Base-by-base conservation (phyloP, 1,140 invertebrate species). In the Drosophila sp. region DNA sequence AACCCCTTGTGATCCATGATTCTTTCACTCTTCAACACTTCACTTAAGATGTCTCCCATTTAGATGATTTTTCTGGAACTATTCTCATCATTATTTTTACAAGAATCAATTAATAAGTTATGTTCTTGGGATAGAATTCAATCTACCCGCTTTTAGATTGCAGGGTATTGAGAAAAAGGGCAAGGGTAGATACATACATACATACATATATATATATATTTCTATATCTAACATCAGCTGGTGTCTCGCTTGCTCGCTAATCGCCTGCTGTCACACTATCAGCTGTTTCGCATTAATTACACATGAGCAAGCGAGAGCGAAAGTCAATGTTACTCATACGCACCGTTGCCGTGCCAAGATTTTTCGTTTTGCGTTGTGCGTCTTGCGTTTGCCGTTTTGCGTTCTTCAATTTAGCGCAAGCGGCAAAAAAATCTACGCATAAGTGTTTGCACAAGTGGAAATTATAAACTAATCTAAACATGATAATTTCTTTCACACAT, bases 221-320 rank as follows among this genome's bases (percentile, higher is more conserved):
- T 11, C 50, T 29, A n/a, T 56, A 32, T 56, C 55, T 17, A 8
- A 33, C 55, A 50, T 50, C 44, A 50, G 44, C 44, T 27, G 44
- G 44, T 58, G 30, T 58, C 32, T 58, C 17, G 56, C 4, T 35
- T 23, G 56, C 56, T 58, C 32, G 57, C 67, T 76, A 76, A 76
- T 76, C 72, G 73, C 72, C 29, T 75, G 73, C 73, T 75, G 72
- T 70, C 72, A 76, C 69, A 64, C 63, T 76, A 76, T 76, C 72
- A 76, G 73, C 72, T 76, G 73, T 76, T 76, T 50, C 72, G 60
- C 73, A 76, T 76, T 76, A 76, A 76, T 76, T 76, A 76, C 73
- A 69, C 68, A 60, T 60, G 60, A 27, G 23, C 44, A 25, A 50
- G 44, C 44, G 23, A 50, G 23, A 50, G 41, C 69, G 72, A 66